phyloP scores from a whole-genome alignment of 2,113 vertebrate species.

The Malurus elegans region DNA sequence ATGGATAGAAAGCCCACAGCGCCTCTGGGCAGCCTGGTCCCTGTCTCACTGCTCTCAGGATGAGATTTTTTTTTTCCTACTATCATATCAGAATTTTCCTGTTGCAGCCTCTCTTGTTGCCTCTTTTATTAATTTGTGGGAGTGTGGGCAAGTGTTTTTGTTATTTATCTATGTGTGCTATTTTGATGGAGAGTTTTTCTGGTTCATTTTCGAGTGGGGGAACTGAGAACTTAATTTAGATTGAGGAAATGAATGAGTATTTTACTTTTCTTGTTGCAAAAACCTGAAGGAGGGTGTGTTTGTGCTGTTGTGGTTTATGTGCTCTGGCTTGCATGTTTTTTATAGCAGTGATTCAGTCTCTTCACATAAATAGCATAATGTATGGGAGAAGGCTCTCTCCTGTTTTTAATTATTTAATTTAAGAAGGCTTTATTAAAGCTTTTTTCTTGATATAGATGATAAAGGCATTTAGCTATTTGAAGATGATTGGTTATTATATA shows the following conservation, averaged over 20 bases:
- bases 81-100: background rate
- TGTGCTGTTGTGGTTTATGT: background rate
- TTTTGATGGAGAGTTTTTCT: background rate
- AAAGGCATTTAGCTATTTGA: background rate
- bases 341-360: background rate
- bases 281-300: background rate
- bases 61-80: background rate
- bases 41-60: background rate
- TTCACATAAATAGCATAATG: background rate
- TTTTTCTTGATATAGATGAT: slow-evolving; percentile 7
- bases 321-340: background rate
- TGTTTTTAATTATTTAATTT: background rate
- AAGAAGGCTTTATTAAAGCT: background rate
- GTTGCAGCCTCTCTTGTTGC: background rate
- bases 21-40: background rate
- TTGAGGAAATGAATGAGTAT: background rate
- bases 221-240: background rate
- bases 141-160: background rate
- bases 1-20: background rate
- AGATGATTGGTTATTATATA: background rate
- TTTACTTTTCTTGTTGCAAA: background rate
- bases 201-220: background rate
- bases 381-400: background rate
- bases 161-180: background rate
- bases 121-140: background rate